Evolutionary conservation across 2,113 vertebrate species (phyloP), one percentile per base, ranked within the genome.

Genomic region (Hippoglossus stenolepis): DNA sequence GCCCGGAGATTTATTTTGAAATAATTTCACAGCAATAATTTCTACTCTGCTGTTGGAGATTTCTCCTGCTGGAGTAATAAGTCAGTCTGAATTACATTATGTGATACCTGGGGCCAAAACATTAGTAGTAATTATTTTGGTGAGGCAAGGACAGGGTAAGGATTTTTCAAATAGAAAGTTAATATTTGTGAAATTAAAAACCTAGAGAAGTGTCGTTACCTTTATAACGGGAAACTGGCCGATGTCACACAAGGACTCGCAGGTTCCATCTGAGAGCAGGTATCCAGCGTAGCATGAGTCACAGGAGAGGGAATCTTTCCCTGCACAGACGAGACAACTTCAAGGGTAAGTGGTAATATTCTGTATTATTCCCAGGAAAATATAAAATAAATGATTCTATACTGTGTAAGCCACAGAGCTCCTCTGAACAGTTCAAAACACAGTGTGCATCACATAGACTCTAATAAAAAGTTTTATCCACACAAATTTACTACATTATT

Each of bases 271-370:
- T 26, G 77, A 62, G 20, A 96, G 89, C 35, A 74, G 92, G 92
- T 96, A 96, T 75, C 94, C 96, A 79, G 92, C 91, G 68, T 94
- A 93, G 73, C 97, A 98, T 6, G 96, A 96, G 24, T 93, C 94
- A 77, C 97, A 98, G 17, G 88, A 85, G 24, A 92, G 65, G 0
- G 87, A 76, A 10, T 78, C 92, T 28, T 91, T 94, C 40, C 94
- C 97, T 97, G 84, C 66, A 43, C 65, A 83, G 2, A 53, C 12
- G 81, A 2, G 10, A 77, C 21, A 70, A 15, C 4, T 20, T 21
- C 21, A 61, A 61, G 2, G 4, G 13, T 18, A 47, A 64, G 28
- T 49, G 56, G 24, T 49, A 6, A 61, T 18, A 21, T 63, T 24
- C 3, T 65, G 3, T n/a, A 38, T 65, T 14, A 45, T 10, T 47